These are phyloP conservation scores for Papilio polytes DNA, from an alignment of 1,140 invertebrate species.

Conservation along the genomic window DNA sequence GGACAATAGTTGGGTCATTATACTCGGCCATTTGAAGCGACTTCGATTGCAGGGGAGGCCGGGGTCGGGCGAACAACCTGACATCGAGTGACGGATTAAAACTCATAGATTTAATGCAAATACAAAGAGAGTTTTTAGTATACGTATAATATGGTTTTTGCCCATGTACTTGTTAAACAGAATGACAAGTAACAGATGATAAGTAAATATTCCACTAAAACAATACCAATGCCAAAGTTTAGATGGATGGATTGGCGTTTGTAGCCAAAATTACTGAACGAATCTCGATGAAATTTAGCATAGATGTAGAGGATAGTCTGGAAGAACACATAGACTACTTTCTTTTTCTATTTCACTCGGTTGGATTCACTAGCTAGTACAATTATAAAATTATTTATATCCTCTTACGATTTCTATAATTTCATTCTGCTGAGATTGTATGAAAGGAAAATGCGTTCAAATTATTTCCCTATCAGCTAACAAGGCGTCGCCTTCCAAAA, in stretches of 20 bases:
- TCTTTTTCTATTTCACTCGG: too few species aligned
- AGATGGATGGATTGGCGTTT: too few species aligned
- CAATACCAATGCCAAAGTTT: too few species aligned
- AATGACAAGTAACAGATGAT: too few species aligned
- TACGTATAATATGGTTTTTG: too few species aligned
- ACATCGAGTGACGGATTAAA: slow-evolving; percentile 59
- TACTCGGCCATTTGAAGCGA: slow-evolving; percentile 75
- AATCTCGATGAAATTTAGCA: too few species aligned
- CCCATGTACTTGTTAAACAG: too few species aligned
- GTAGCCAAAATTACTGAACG: too few species aligned
- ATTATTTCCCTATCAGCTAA: slow-evolving; percentile 43
- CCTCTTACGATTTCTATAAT: not conserved
- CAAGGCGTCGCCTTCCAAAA: slow-evolving; percentile 42
- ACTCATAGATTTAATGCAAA: slow-evolving; percentile 46
- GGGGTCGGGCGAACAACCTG: slow-evolving; percentile 61
- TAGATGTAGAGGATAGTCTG: too few species aligned
- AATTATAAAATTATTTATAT: not conserved
- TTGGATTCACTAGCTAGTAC: not conserved
- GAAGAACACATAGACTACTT: too few species aligned
- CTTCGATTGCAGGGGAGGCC: slow-evolving; percentile 54
- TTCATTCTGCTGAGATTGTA: not conserved
- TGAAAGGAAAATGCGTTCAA: not conserved
- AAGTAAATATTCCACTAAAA: too few species aligned
- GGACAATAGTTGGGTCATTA: slow-evolving; percentile 81
- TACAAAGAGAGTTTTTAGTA: not conserved